Conservation (phyloP, 2,113 vertebrate species). For the Otus sunia region DNA sequence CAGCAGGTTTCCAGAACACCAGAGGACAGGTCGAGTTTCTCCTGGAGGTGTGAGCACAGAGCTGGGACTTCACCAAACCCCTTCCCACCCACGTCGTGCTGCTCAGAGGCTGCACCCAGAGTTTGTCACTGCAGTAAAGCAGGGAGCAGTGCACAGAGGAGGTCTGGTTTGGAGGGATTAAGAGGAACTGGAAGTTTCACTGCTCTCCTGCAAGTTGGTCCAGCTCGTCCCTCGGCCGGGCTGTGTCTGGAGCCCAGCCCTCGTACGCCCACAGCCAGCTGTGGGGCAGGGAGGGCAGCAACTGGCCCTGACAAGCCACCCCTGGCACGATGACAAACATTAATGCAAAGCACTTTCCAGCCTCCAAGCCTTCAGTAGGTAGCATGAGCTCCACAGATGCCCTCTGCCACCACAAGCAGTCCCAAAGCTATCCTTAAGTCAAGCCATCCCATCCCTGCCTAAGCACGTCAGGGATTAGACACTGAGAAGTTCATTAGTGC, state of each 20-base stretch:
- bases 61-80: not conserved
- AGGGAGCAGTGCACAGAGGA: not conserved
- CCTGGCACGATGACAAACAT: accelerated
- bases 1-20: not conserved
- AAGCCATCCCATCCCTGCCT: not conserved
- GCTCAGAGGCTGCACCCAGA: not conserved
- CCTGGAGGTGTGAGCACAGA: not conserved
- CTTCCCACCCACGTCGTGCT: accelerated
- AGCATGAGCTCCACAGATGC: not conserved
- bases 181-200: not conserved
- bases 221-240: accelerated
- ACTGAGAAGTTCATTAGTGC: not conserved
- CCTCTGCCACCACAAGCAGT: not conserved
- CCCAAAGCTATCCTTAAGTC: not conserved
- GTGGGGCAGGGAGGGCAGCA: not conserved
- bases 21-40: not conserved
- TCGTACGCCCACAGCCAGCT: not conserved
- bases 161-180: not conserved
- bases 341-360: not conserved
- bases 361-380: not conserved
- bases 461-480: not conserved
- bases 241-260: not conserved
- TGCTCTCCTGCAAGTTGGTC: not conserved
- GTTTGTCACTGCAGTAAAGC: not conserved
- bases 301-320: accelerated